Conservation (phyloP, 2,113 vertebrate genomes). For the Upupa epops region DNA sequence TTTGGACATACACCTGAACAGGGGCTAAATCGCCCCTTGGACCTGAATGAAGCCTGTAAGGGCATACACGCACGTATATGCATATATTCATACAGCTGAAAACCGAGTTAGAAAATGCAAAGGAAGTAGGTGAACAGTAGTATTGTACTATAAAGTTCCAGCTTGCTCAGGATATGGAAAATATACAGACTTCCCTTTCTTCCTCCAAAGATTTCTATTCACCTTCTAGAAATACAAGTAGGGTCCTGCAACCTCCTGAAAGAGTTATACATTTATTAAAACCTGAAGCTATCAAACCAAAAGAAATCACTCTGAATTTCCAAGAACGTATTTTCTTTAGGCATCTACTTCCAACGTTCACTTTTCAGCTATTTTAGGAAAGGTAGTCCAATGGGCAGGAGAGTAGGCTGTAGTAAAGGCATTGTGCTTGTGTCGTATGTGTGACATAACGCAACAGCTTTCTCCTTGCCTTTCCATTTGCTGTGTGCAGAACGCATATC, state of each 20-base stretch:
- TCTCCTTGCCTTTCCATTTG: not conserved
- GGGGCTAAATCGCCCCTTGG: not conserved
- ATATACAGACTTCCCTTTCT: not conserved
- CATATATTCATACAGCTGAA: not conserved
- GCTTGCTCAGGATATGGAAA: not conserved
- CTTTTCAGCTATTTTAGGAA: not conserved
- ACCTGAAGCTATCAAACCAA: not conserved
- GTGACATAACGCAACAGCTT: not conserved
- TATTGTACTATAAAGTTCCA: not conserved
- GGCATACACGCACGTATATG: accelerated
- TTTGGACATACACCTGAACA: not conserved
- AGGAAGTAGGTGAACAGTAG: not conserved
- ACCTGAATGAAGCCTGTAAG: not conserved
- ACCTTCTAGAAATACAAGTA: not conserved
- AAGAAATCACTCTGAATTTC: not conserved
- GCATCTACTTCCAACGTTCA: not conserved
- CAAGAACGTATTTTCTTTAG: not conserved
- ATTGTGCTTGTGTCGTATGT: not conserved
- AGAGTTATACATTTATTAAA: not conserved
- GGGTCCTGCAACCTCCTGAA: not conserved
- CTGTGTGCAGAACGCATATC: not conserved
- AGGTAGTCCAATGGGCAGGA: not conserved
- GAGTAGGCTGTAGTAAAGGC: not conserved
- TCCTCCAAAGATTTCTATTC: not conserved
- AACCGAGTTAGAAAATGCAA: not conserved